Percentiles rank a stretch among this genome's conserved stretches.
Evolutionary conservation across 2,113 vertebrate species (phyloP).

Genomic region (Lucifuga dentata): DNA sequence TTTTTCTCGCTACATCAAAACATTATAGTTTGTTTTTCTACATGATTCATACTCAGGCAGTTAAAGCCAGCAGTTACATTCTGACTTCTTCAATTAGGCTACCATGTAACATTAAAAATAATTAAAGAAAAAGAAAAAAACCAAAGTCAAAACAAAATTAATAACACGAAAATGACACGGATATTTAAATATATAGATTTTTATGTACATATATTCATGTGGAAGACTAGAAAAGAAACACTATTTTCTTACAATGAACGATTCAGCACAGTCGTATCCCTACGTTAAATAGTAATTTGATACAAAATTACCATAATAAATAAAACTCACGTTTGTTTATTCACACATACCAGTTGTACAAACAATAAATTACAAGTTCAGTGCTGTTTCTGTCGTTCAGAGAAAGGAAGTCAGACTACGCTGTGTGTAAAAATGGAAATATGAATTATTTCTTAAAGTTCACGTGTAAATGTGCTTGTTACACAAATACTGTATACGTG

Average conservation of each 20-base stretch:
- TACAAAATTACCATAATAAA: conserved; percentile 98
- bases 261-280: conserved; percentile 84
- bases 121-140: too few species aligned
- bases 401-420: conserved; percentile 62
- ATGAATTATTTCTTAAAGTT: too few species aligned
- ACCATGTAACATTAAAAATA: too few species aligned
- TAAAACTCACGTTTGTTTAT: conserved; percentile 91
- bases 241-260: conserved; percentile 79
- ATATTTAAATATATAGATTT: conserved; percentile 83
- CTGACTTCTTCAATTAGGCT: too few species aligned
- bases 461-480: background rate
- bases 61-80: too few species aligned
- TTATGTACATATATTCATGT: conserved; percentile 85
- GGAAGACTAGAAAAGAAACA: conserved; percentile 77
- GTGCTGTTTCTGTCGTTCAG: conserved; percentile 88
- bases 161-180: conserved; percentile 39
- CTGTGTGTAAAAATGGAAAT: conserved; percentile 39
- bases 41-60: too few species aligned
- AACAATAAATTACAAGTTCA: conserved; percentile 99
- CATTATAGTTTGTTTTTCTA: too few species aligned
- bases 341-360: conserved; percentile 96
- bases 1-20: too few species aligned
- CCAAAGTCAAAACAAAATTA: conserved; percentile 28
- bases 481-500: conserved; percentile 13
- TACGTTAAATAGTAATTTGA: conserved; percentile 94